Percentiles rank a stretch among this genome's conserved stretches.
Evolutionary conservation across 2,113 vertebrate species (phyloP).

Genomic region (Centropristis striata): DNA sequence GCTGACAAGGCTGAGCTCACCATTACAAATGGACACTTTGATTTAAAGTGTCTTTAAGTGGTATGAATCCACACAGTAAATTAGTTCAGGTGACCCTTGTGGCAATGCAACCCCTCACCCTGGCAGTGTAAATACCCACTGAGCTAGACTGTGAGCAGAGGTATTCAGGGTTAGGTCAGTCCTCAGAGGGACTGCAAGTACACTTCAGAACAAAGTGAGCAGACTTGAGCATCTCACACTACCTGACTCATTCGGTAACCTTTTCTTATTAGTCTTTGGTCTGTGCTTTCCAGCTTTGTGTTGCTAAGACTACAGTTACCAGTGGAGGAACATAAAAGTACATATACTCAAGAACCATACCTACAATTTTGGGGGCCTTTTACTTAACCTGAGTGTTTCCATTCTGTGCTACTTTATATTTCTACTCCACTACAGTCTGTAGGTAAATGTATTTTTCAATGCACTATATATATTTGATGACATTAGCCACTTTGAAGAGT

Average conservation of each 20-base stretch:
- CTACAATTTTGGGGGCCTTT: not conserved
- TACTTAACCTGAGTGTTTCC: not conserved
- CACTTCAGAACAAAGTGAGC: conserved; percentile 1
- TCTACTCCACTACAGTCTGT: too few relatives aligned
- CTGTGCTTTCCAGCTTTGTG: conserved; percentile 3
- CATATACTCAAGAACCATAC: not conserved
- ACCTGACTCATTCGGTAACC: conserved; percentile 7
- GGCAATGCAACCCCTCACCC: conserved; percentile 11
- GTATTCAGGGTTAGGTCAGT: conserved; percentile 10
- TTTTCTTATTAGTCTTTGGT: conserved; percentile 4
- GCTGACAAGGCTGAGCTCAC: not conserved
- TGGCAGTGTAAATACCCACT: conserved; percentile 16
- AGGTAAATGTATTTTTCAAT: too few relatives aligned
- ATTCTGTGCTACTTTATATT: not conserved
- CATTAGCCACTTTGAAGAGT: not conserved
- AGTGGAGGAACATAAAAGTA: not conserved
- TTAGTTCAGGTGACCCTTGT: conserved; percentile 9
- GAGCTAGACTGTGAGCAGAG: conserved; percentile 8
- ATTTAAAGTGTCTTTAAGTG: conserved; percentile 8
- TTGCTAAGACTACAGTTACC: not conserved
- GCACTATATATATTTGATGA: not conserved
- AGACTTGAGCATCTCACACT: conserved; percentile 3
- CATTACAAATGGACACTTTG: conserved; percentile 9
- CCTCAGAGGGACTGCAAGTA: conserved; percentile 16
- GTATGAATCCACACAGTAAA: not conserved